phyloP scores from a whole-genome alignment of 2,888 invertebrate species.

The Athalia cordata region DNA sequence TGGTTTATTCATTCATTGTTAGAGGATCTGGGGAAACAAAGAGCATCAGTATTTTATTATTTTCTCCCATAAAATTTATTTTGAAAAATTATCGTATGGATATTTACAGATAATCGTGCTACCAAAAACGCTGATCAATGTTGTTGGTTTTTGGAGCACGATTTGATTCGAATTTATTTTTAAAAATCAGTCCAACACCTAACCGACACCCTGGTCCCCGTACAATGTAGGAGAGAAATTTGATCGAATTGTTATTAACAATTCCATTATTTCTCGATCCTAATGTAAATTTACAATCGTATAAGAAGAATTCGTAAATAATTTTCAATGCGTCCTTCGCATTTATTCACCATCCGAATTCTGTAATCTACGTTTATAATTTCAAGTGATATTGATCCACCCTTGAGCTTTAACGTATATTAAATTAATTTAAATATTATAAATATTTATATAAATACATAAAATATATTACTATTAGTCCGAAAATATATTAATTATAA shows the following conservation, averaged over 20 bases:
- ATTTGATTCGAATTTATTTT: constrained; percentile 13
- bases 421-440: constrained; percentile 12
- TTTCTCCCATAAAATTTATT: constrained; percentile 4
- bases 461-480: constrained; percentile 26
- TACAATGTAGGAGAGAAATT: constrained; percentile 45
- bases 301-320: constrained; percentile 22
- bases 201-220: constrained; percentile 46
- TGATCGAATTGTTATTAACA: neutral
- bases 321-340: neutral
- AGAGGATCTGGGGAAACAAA: neutral
- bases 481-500: constrained; percentile 7
- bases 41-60: neutral
- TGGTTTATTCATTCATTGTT: neutral
- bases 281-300: neutral
- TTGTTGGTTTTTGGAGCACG: constrained; percentile 2
- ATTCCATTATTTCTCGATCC: constrained; percentile 39
- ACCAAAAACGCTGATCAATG: neutral
- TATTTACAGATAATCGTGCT: constrained; percentile 24
- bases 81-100: constrained; percentile 19
- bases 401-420: constrained; percentile 19
- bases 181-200: constrained; percentile 40
- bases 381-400: neutral
- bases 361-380: constrained; percentile 10
- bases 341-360: neutral
- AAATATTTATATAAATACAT: constrained; percentile 11